Evolutionary conservation across 2,113 vertebrate species (phyloP), one percentile per base, ranked within the genome.

Genomic region (Cromileptes altivelis): DNA sequence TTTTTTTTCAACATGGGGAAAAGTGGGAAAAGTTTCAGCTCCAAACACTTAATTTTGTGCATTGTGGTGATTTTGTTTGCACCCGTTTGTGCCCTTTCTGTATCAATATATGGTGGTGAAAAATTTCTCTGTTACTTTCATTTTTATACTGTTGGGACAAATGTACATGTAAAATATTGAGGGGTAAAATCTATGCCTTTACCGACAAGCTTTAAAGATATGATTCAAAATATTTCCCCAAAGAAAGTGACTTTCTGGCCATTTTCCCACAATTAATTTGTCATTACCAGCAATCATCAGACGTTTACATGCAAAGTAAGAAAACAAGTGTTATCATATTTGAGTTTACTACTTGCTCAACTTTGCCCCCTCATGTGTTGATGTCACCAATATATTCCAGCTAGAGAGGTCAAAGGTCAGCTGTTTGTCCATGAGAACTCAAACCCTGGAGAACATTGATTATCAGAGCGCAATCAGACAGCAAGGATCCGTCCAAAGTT

Each of bases 401-500:
- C 72, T 8, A 12, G 2, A 67, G 61, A 92, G 88, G 93, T 90
- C 74, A 95, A 93, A 92, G 85, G 93, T 90, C 82, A 91, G 49
- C n/a, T 17, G 57, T 77, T 63, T 52, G 80, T 67, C 42, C 61
- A 81, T 61, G 53, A 88, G 72, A 80, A 89, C 70, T 80, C 42
- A 84, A 88, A 92, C 78, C 75, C 56, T 60, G 61, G 70, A 87
- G 81, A 73, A 75, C 78, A 75, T 85, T 88, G 88, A 93, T 94
- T 90, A 95, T 94, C 89, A 88, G 83, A 82, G 87, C 40, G 67
- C 85, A 88, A 94, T 95, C 89, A 80, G 88, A 86, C 73, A 62
- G 49, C 11, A 56, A 75, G 33, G 79, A 92, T 89, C 70, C 33
- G 92, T 94, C 89, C 91, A 94, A 95, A 94, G 95, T 95, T 86